Evolutionary conservation across 2,797 vertebrate genomes (phyloP), one percentile per base, ranked within the genome.

Genomic region (Philypnodon macrostomus): DNA sequence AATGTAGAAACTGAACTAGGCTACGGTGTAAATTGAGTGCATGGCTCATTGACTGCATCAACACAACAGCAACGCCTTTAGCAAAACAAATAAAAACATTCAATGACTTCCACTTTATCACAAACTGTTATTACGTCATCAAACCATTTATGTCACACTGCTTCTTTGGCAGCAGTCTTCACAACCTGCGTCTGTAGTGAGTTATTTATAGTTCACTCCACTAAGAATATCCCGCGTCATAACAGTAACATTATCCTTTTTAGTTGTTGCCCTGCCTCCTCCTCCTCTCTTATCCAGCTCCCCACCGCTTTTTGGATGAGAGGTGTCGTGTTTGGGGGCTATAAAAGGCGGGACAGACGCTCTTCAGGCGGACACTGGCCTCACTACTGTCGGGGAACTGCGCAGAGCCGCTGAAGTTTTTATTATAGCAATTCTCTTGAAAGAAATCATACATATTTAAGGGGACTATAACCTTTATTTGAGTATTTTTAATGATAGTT

Each of bases 161-260:
- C 18, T 4, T 2, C n/a, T 14, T 17, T n/a, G 4, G 21, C 13
- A 40, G 38, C 6, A 36, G 34, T 5, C n/a, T 14, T 7, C 13
- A 34, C 23, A 26, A 30, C 14, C 30, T 17, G 38, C 38, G 38
- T 68, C 35, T 19, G 40, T 23, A 46, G 52, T 10, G 2, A 21
- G 46, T 56, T 81, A 81, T 84, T 85, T 84, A 70, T 78, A 75
- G 77, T 40, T 36, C 21, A 5, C 15, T 49, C 53, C 45, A 56
- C 62, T 73, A 81, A 85, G 81, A 75, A 73, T 79, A 85, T 45
- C 62, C 34, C 46, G 17, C 80, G 67, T 83, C 83, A 85, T 83
- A 78, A 76, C 70, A 66, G 69, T 62, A 75, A 80, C 73, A 52
- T 53, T 40, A 63, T 61, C 60, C 57, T 42, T 3, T 23, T 32